Evolutionary conservation across 2,888 invertebrate species (phyloP).

Genomic region (Prosopocoilus inquinatus): DNA sequence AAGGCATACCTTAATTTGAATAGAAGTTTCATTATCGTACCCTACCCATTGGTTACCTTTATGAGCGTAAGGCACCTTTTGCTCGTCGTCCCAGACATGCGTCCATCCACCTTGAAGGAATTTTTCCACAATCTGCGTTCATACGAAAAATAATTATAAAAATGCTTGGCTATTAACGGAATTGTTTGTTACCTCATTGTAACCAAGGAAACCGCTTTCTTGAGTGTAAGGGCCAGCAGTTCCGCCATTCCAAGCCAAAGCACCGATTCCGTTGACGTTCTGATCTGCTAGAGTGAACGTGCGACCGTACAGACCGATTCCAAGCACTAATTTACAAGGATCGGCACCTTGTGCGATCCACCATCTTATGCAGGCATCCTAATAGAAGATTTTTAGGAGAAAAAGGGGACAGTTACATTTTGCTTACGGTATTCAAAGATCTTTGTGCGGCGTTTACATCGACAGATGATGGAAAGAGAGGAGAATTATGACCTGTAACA

Average conservation of each 20-base stretch:
- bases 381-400: not conserved
- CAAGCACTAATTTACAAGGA: constrained; percentile 64
- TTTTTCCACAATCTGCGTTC: constrained; percentile 35
- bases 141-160: constrained; percentile 8
- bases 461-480: constrained; percentile 55
- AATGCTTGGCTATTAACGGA: constrained; percentile 29
- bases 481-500: constrained; percentile 64
- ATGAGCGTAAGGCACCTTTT: constrained; percentile 49
- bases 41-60: constrained; percentile 45
- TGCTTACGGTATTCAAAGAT: constrained; percentile 52
- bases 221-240: constrained; percentile 62
- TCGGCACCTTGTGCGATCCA: constrained; percentile 59
- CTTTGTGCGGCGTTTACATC: constrained; percentile 42
- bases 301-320: constrained; percentile 69
- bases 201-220: constrained; percentile 64
- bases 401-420: not conserved
- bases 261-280: constrained; percentile 53
- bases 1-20: constrained; percentile 40
- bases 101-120: constrained; percentile 30
- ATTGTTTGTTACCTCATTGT: constrained; percentile 60
- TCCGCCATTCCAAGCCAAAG: constrained; percentile 59
- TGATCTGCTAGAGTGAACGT: constrained; percentile 59
- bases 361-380: constrained; percentile 44
- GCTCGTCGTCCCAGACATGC: constrained; percentile 40
- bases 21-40: constrained; percentile 45